Evolutionary conservation across 1,140 invertebrate species (phyloP).

Genomic region (Muscidifurax raptorellus): DNA sequence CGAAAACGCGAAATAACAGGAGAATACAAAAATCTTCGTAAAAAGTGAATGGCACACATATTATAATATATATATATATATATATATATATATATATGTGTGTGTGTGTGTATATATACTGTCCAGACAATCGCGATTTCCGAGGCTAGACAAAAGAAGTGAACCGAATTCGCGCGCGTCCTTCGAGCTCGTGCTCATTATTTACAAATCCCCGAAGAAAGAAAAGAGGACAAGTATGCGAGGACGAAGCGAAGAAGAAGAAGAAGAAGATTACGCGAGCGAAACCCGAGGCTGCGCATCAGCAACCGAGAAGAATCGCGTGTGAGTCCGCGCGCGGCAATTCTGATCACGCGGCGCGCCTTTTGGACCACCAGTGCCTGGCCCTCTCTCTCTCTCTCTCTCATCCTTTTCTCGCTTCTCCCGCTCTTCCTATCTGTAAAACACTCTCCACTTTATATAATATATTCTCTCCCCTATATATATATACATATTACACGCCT

Average conservation of each 20-base stretch:
- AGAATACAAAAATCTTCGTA: too few relatives aligned
- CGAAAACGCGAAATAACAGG: too few relatives aligned
- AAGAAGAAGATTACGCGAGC: slow-evolving; percentile 51
- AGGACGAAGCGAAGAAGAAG: slow-evolving; percentile 42
- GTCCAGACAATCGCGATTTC: neutral
- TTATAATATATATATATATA: too few relatives aligned
- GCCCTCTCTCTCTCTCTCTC: slow-evolving; percentile 30
- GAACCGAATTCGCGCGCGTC: slow-evolving; percentile 10
- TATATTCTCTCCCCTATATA: neutral
- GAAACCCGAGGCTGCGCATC: slow-evolving; percentile 48
- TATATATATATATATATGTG: too few relatives aligned
- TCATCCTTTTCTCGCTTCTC: slow-evolving; percentile 25
- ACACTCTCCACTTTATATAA: slow-evolving; percentile 34
- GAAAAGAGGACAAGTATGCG: slow-evolving; percentile 19
- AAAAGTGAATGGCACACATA: too few relatives aligned
- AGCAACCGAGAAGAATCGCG: slow-evolving; percentile 45
- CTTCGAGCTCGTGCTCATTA: slow-evolving; percentile 31
- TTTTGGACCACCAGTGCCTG: slow-evolving; percentile 54
- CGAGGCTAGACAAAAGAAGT: slow-evolving; percentile 35
- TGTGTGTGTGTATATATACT: too few relatives aligned
- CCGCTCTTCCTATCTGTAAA: slow-evolving; percentile 40
- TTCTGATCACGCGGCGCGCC: slow-evolving; percentile 53
- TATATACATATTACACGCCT: neutral
- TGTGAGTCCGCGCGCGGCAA: slow-evolving; percentile 53
- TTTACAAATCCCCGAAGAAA: slow-evolving; percentile 34